These are phyloP conservation scores for Delia radicum DNA, from an alignment of 1,140 invertebrate genomes.

Conservation along the genomic window DNA sequence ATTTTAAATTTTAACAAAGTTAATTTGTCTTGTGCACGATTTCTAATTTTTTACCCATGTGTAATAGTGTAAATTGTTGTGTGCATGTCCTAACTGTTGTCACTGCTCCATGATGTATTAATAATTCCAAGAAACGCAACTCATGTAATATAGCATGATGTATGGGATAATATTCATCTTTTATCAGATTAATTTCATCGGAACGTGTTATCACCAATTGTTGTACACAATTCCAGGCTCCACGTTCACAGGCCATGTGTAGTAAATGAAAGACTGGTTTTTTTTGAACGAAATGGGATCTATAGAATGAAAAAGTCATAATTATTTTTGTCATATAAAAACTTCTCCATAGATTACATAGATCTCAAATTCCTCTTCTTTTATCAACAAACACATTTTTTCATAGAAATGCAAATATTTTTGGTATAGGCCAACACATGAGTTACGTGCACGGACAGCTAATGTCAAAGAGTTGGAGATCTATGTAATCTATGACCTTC, in stretches of 20 bases:
- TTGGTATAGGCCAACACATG: too few relatives aligned
- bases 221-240: conserved; percentile 71
- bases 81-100: conserved; percentile 70
- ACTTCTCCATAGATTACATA: too few relatives aligned
- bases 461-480: too few relatives aligned
- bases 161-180: conserved; percentile 76
- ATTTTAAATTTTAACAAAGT: not conserved
- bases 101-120: conserved; percentile 67
- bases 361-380: too few relatives aligned
- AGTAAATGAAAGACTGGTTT: conserved; percentile 68
- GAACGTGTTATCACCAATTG: conserved; percentile 65
- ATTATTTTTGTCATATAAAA: too few relatives aligned
- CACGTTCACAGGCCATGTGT: conserved; percentile 68
- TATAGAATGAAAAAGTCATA: conserved; percentile 27
- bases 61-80: conserved; percentile 72
- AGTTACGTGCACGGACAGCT: too few relatives aligned
- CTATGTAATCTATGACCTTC: too few relatives aligned
- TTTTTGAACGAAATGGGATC: conserved; percentile 59
- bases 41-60: conserved; percentile 59
- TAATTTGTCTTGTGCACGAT: not conserved
- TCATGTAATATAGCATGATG: conserved; percentile 72
- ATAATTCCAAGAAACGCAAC: conserved; percentile 66
- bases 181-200: conserved; percentile 73
- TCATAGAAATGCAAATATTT: too few relatives aligned
- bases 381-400: too few relatives aligned